Base-by-base conservation (phyloP, 2,888 invertebrate genomes). In the Scaptomyza tumidula region DNA sequence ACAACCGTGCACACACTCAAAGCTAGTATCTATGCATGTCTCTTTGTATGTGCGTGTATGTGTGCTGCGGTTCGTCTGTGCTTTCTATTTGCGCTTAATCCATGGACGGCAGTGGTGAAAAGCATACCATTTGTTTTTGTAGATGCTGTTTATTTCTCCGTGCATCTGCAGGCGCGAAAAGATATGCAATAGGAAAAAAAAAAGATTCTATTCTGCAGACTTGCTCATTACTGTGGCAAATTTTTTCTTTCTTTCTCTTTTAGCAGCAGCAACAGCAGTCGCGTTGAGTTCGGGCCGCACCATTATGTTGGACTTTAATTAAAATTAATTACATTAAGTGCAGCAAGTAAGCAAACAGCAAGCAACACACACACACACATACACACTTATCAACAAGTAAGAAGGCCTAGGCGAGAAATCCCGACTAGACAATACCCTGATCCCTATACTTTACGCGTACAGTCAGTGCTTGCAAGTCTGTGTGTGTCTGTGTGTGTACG, bases 311-410 rank as follows among this genome's bases (percentile, higher is more conserved):
- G 86, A 89, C 89, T 90, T 90, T 90, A 90, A 90, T 90, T 90
- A 90, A 90, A 91, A 90, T 91, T 90, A 90, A 90, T 90, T 90
- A 90, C 91, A 90, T 90, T 91, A 90, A 91, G 90, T 90, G 90
- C 91, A 89, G 82, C 84, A 72, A 78, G 81, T 81, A 86, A 81
- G 80, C 83, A 86, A 72, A 86, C 71, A 78, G 81, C 82, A 86
- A 46, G 46, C 52, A 44, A 39, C 19, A 75, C 27, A 35, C 72
- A 48, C 64, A 66, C 48, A 69, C 68, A 61, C 46, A 69, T 66
- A 61, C 46, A 39, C 61, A n/a, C n/a, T n/a, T n/a, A n/a, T n/a
- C n/a, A n/a, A n/a, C n/a, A n/a, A n/a, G n/a, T n/a, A n/a, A n/a
- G n/a, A n/a, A n/a, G n/a, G n/a, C n/a, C n/a, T n/a, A n/a, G n/a